phyloP scores from a whole-genome alignment of 2,888 invertebrate species.

The Lutraria lutraria region DNA sequence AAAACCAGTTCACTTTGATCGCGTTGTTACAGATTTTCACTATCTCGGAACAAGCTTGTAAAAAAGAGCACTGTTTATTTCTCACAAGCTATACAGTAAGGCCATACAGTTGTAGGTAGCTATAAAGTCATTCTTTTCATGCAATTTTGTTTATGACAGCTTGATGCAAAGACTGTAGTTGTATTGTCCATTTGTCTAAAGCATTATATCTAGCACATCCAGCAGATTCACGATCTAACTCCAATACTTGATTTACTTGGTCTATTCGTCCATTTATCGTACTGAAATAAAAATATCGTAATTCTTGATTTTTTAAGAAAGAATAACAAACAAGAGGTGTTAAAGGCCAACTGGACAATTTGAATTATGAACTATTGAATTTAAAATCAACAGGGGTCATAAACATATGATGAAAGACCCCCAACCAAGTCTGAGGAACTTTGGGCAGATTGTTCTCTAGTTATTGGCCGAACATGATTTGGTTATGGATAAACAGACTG shows the following conservation, averaged over 20 bases:
- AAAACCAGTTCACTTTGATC: too few species aligned
- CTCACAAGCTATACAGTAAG: background rate
- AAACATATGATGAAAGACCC: too few species aligned
- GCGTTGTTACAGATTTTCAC: too few species aligned
- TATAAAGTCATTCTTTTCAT: constrained; percentile 84
- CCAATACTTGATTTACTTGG: constrained; percentile 97
- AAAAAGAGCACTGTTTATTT: background rate
- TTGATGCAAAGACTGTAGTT: constrained; percentile 94
- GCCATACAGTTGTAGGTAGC: background rate
- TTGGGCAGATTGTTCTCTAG: too few species aligned
- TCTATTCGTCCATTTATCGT: constrained; percentile 89
- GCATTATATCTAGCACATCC: constrained; percentile 96
- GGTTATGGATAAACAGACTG: too few species aligned
- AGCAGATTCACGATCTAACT: constrained; percentile 90
- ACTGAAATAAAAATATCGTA: constrained; percentile 82
- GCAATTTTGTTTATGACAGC: constrained; percentile 98
- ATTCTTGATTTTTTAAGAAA: background rate
- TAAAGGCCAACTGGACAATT: too few species aligned
- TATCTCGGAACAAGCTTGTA: background rate
- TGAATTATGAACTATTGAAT: too few species aligned
- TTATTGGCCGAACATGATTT: too few species aligned
- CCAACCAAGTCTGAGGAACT: too few species aligned
- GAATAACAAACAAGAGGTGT: too few species aligned
- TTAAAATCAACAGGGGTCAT: too few species aligned
- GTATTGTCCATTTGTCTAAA: constrained; percentile 98